A percentile compares a stretch with the other conserved stretches of the same genome.
These are phyloP conservation scores for Gymnocypris eckloni DNA, from an alignment of 2,797 vertebrate species.

Conservation along the genomic window DNA sequence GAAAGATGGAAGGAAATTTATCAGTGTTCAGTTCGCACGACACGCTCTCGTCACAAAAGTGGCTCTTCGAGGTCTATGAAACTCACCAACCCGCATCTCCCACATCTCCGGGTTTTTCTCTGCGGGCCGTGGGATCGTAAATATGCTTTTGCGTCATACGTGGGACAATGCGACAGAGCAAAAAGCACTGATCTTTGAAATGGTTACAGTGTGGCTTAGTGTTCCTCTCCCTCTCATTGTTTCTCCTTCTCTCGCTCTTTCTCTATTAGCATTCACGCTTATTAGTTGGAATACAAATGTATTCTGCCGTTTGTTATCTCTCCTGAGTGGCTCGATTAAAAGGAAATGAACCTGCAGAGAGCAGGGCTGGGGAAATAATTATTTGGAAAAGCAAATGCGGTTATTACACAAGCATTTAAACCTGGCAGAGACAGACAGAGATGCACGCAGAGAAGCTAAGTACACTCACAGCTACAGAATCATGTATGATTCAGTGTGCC, in stretches of 20 bases:
- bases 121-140: conserved; percentile 21
- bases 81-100: not conserved
- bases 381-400: conserved; percentile 42
- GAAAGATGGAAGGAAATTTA: conserved; percentile 15
- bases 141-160: conserved; percentile 2
- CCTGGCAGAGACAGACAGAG: conserved; percentile 32
- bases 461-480: conserved; percentile 46
- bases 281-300: conserved; percentile 39
- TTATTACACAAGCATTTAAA: conserved; percentile 32
- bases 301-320: conserved; percentile 27
- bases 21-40: not conserved
- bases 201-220: not conserved
- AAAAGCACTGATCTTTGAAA: conserved; percentile 34
- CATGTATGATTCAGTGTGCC: conserved; percentile 63
- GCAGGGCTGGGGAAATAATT: conserved; percentile 34
- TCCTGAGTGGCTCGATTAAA: conserved; percentile 44
- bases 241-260: not conserved
- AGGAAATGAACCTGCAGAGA: conserved; percentile 37
- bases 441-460: conserved; percentile 31
- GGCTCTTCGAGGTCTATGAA: conserved; percentile 34
- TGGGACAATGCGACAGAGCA: conserved; percentile 13
- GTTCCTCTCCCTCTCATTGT: not conserved
- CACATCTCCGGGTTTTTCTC: conserved; percentile 11
- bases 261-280: conserved; percentile 21
- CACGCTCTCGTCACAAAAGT: not conserved